Base-by-base conservation (phyloP, 2,113 vertebrate genomes). In the Melanostigma gelatinosum region DNA sequence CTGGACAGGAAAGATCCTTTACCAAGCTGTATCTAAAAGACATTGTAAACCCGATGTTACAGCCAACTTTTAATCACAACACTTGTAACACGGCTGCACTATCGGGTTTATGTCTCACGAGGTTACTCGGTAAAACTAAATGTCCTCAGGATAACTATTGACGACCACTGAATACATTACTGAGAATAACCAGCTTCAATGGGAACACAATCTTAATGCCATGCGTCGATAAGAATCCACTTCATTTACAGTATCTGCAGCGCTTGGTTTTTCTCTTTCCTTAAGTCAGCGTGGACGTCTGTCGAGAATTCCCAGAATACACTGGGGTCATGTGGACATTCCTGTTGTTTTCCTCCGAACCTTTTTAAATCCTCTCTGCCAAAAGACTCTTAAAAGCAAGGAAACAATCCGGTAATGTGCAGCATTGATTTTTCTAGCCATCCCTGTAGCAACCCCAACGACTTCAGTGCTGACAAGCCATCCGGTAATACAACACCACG, bases 351-450 rank as follows among this genome's bases (percentile, higher is more conserved):
- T 83, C 42, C 29, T 60, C 42, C 54, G 81, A 79, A 78, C 15
- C 80, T 80, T 87, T 91, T 90, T 83, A 85, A 63, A 86, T 86
- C 74, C 63, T 50, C 38, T 27, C 36, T 67, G 61, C 58, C n/a
- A 2, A 82, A 27, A 82, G 64, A 80, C 73, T 72, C 50, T 84
- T 89, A 83, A 89, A 85, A 85, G 85, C 77, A 67, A 46, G 40
- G 55, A 48, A 72, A 67, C 58, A 40, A 84, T 79, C 80, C 67
- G 44, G 85, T 93, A 90, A 93, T 86, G 83, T 82, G 54, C 54
- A 38, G 16, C 77, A 90, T 88, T 86, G 89, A 91, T 91, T 92
- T 92, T 88, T 87, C 29, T 48, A 64, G 52, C 61, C 24, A 63
- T 86, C 15, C 36, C 46, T 76, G 57, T 85, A 86, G 50, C 69